These are phyloP conservation scores for Apostichopus japonicus DNA, from an alignment of 35 echinoderm and acorn worm species.

Conservation along the genomic window DNA sequence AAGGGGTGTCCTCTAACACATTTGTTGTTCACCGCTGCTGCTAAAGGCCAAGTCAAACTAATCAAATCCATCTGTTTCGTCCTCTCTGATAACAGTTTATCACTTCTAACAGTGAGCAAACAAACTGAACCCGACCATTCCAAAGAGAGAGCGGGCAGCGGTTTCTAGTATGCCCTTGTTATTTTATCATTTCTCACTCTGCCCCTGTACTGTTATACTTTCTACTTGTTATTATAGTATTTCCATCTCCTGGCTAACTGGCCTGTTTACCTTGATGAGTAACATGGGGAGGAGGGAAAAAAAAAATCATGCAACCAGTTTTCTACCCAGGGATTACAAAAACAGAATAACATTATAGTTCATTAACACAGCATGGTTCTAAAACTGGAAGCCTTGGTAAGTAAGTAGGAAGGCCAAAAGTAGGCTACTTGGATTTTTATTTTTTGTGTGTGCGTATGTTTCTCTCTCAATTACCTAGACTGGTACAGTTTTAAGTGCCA, in stretches of 20 bases:
- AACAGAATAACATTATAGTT: constrained; percentile 18
- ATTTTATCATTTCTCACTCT: neutral
- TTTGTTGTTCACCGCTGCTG: no score
- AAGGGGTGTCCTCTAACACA: no score
- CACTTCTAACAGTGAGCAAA: constrained; percentile 20
- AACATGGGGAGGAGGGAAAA: neutral
- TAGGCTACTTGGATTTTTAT: neutral
- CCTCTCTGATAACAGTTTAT: constrained; percentile 21
- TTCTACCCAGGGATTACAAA: neutral
- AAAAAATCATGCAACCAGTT: neutral
- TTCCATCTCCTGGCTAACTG: neutral
- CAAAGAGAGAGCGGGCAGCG: neutral
- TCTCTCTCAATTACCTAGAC: constrained; percentile 2
- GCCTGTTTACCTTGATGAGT: neutral
- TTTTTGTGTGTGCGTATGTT: neutral
- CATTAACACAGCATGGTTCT: constrained; percentile 47
- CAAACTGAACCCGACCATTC: neutral
- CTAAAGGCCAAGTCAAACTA: neutral
- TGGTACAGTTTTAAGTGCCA: constrained; percentile 12
- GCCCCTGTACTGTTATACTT: neutral
- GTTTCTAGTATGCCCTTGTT: neutral
- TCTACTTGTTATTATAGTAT: neutral
- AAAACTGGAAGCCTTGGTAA: neutral
- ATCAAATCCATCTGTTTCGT: neutral
- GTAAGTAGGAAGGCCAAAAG: constrained; percentile 11